Conservation (phyloP, 2,113 vertebrate species). For the Percopsis transmontana region DNA sequence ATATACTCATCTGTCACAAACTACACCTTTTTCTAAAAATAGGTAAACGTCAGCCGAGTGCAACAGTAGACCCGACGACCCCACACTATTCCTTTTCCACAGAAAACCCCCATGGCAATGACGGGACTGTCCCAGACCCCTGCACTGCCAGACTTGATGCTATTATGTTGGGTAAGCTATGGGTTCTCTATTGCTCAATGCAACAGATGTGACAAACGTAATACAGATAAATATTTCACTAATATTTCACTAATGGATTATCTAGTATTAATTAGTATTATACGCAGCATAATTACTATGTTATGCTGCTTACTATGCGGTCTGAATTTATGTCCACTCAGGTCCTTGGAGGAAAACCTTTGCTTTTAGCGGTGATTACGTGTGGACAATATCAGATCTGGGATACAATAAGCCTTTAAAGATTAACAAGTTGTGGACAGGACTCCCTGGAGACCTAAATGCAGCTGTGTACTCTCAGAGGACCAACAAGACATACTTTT, state of each 20-base stretch:
- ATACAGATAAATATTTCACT: neutral
- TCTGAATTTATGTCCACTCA: slow-evolving; percentile 41
- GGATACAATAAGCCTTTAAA: slow-evolving; percentile 79
- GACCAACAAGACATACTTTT: slow-evolving; percentile 86
- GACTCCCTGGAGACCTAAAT: slow-evolving; percentile 82
- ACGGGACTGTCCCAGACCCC: slow-evolving; percentile 73
- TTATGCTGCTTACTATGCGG: too few species aligned
- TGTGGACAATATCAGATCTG: slow-evolving; percentile 86
- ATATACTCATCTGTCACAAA: neutral
- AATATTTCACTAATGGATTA: neutral
- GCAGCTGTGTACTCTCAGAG: slow-evolving; percentile 85
- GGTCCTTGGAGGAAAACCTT: slow-evolving; percentile 85
- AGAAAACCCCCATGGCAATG: slow-evolving; percentile 29
- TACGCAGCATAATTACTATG: too few species aligned
- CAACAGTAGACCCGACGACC: slow-evolving; percentile 21
- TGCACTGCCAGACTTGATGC: slow-evolving; percentile 85
- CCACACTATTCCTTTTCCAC: slow-evolving; percentile 42
- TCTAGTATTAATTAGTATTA: too few species aligned
- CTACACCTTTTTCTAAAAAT: slow-evolving; percentile 9
- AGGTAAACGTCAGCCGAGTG: slow-evolving; percentile 53
- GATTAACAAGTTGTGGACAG: slow-evolving; percentile 80
- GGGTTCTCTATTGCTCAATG: neutral
- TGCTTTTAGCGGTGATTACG: slow-evolving; percentile 87
- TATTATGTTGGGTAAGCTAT: slow-evolving; percentile 82
- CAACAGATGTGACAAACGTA: neutral